These are phyloP conservation scores for Dicycla oo DNA, from an alignment of 2,888 invertebrate species.

Conservation along the genomic window DNA sequence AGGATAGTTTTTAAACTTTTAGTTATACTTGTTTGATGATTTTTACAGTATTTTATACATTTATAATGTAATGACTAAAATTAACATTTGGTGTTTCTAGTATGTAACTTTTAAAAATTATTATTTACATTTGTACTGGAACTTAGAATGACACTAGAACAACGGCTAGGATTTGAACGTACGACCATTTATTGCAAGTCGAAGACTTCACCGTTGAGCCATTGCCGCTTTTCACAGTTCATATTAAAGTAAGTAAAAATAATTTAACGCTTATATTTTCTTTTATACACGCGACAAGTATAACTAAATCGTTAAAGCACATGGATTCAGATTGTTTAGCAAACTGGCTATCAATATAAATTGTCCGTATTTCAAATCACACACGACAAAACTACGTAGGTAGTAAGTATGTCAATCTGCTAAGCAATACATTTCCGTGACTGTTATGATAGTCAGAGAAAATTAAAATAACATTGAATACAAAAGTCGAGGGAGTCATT, in stretches of 20 bases:
- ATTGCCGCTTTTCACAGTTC: neutral
- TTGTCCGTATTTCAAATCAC: slow-evolving; percentile 21
- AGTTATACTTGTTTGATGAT: slow-evolving; percentile 49
- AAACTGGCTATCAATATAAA: neutral
- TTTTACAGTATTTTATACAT: slow-evolving; percentile 36
- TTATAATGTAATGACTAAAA: slow-evolving; percentile 28
- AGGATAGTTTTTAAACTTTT: neutral
- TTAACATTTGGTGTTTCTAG: slow-evolving; percentile 53
- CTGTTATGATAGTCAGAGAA: neutral
- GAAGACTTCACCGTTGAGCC: neutral
- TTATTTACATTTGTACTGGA: slow-evolving; percentile 51
- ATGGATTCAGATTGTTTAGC: slow-evolving; percentile 6
- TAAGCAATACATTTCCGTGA: neutral
- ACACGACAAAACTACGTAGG: neutral
- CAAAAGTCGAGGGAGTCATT: slow-evolving; percentile 38
- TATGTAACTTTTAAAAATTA: slow-evolving; percentile 22
- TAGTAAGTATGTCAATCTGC: neutral
- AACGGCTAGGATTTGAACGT: slow-evolving; percentile 9
- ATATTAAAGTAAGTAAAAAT: slow-evolving; percentile 27
- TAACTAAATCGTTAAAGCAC: slow-evolving; percentile 26
- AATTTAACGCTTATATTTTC: slow-evolving; percentile 18
- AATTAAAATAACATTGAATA: slow-evolving; percentile 20
- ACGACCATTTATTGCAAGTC: neutral
- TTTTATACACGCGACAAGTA: slow-evolving; percentile 17
- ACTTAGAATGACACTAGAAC: neutral